Conservation (phyloP, 2,113 vertebrate species). For the Ginglymostoma cirratum region DNA sequence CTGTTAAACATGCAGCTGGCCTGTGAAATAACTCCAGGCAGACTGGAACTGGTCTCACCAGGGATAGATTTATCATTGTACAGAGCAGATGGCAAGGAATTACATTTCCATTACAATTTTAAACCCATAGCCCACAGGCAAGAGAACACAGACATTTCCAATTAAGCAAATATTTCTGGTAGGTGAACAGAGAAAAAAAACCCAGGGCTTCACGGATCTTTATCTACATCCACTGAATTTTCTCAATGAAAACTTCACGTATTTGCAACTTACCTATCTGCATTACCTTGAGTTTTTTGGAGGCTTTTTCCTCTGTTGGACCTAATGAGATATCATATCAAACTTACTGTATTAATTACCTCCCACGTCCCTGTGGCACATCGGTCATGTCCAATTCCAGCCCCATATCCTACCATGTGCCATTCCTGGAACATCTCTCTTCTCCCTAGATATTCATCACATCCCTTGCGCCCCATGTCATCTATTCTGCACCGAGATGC, state of each 20-base stretch:
- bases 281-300: no score
- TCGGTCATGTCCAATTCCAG: no score
- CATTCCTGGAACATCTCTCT: no score
- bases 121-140: neutral
- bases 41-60: neutral
- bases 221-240: neutral
- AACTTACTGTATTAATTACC: no score
- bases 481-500: no score
- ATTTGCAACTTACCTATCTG: neutral
- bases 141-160: neutral
- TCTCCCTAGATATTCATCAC: no score
- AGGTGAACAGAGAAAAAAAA: neutral
- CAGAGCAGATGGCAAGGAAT: slow-evolving; percentile 1
- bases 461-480: no score
- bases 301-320: no score
- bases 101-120: slow-evolving; percentile 5
- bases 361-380: no score
- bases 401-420: no score
- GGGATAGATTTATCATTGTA: slow-evolving; percentile 18
- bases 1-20: neutral
- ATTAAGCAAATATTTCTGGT: neutral
- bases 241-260: neutral
- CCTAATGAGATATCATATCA: no score
- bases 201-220: no score
- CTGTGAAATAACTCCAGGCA: neutral